Evolutionary conservation across 2,888 invertebrate genomes (phyloP).

Genomic region (Danaus chrysippus): DNA sequence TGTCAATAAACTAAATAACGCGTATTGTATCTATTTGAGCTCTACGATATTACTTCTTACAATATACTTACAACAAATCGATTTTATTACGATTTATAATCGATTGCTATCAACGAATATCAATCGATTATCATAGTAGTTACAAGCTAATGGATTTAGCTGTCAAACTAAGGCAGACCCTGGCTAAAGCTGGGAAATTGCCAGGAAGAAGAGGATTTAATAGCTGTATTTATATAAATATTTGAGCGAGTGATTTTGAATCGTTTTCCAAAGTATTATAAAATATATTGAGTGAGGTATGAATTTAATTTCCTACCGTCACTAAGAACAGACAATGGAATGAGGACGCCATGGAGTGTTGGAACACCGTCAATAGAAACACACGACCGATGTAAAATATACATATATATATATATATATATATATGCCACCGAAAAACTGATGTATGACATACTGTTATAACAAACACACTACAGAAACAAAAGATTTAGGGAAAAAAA

Average conservation of each 20-base stretch:
- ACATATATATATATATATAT: background rate
- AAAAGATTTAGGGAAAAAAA: too few species aligned
- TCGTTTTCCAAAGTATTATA: background rate
- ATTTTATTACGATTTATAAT: too few species aligned
- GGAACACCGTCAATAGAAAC: background rate
- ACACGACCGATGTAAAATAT: background rate
- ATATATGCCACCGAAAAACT: too few species aligned
- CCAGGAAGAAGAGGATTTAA: too few species aligned
- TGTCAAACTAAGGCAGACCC: too few species aligned
- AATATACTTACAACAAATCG: too few species aligned
- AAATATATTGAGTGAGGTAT: constrained; percentile 3
- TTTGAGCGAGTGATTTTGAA: background rate
- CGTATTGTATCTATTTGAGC: background rate
- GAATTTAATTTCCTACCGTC: constrained; percentile 8
- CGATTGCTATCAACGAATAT: too few species aligned
- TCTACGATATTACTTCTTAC: background rate
- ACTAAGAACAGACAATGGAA: constrained; percentile 4
- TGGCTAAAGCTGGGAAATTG: too few species aligned
- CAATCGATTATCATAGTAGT: too few species aligned
- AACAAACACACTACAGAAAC: too few species aligned
- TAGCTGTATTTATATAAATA: background rate
- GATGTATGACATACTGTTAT: too few species aligned
- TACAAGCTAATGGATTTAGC: too few species aligned
- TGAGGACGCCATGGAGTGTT: background rate
- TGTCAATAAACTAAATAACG: background rate